phyloP scores from a whole-genome alignment of 2,888 invertebrate genomes.

The Neocrepidodera transversa region DNA sequence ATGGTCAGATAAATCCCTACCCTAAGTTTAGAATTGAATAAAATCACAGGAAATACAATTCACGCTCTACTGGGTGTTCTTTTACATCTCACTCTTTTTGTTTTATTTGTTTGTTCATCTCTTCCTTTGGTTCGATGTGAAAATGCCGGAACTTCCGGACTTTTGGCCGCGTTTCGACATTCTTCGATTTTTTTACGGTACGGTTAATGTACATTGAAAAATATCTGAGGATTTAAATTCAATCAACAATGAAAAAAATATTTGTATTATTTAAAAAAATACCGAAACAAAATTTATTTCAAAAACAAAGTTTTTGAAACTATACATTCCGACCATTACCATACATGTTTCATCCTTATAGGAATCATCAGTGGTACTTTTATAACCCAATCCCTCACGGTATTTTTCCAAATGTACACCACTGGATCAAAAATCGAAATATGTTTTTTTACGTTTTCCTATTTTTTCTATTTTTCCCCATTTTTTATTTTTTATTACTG shows the following conservation, averaged over 20 bases:
- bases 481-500: too few species aligned
- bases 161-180: constrained; percentile 33
- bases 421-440: too few species aligned
- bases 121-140: constrained; percentile 34
- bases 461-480: too few species aligned
- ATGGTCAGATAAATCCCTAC: too few species aligned
- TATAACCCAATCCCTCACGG: too few species aligned
- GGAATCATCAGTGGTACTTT: too few species aligned
- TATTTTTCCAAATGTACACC: too few species aligned
- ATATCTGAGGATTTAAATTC: background rate
- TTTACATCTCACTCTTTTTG: constrained; percentile 13
- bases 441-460: too few species aligned
- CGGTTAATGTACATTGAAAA: background rate
- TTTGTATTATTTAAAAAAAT: background rate
- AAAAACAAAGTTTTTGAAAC: too few species aligned
- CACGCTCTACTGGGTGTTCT: constrained; percentile 23
- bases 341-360: too few species aligned
- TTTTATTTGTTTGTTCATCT: constrained; percentile 20
- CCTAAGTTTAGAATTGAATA: constrained; percentile 12
- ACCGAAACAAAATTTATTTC: background rate
- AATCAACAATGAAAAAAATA: background rate
- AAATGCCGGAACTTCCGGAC: constrained; percentile 43
- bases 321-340: too few species aligned
- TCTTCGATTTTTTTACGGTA: constrained; percentile 5
- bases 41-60: constrained; percentile 23